phyloP scores from a whole-genome alignment of 2,888 invertebrate genomes.

The Ctena decussata region DNA sequence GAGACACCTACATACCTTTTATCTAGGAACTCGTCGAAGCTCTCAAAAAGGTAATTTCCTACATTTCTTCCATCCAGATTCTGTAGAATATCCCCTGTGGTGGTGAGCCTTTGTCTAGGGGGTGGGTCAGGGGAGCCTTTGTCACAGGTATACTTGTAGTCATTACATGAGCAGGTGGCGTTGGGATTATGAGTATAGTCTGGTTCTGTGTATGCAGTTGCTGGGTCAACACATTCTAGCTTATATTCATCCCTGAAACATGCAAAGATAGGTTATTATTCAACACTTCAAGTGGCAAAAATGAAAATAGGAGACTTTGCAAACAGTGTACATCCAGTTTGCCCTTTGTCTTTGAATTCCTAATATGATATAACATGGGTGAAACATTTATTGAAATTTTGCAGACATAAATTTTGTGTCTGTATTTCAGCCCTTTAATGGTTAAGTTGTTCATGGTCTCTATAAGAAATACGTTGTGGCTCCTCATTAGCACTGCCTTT shows the following conservation, averaged over 20 bases:
- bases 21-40: conserved; percentile 70
- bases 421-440: no score
- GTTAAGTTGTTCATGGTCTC: no score
- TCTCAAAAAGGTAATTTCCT: conserved; percentile 80
- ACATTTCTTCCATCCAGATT: conserved; percentile 75
- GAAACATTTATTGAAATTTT: no score
- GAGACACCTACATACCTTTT: conserved; percentile 71
- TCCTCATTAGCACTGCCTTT: no score
- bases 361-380: no score
- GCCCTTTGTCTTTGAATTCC: no score
- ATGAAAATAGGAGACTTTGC: no score
- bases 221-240: not conserved
- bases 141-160: conserved; percentile 67
- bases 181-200: not conserved
- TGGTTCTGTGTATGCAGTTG: not conserved
- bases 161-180: conserved; percentile 67
- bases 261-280: no score
- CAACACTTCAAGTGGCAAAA: no score
- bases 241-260: conserved; percentile 6
- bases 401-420: no score
- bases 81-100: conserved; percentile 76
- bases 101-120: conserved; percentile 58
- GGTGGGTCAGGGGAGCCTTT: conserved; percentile 47
- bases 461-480: no score
- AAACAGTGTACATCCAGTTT: no score